Conservation (phyloP, 1,140 invertebrate species). For the Akabosia matsudoensis region DNA sequence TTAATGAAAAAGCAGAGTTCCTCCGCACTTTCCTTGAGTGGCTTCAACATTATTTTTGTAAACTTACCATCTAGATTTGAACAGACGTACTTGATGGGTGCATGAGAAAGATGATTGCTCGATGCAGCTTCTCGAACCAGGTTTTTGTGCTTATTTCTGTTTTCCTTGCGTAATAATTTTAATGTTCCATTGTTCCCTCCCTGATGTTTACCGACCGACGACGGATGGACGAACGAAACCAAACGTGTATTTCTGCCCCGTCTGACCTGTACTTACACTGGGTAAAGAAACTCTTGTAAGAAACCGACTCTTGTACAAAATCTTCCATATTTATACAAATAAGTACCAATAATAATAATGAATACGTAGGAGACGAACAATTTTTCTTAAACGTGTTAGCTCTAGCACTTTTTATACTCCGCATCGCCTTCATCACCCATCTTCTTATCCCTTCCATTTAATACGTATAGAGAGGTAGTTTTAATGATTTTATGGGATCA, state of each 20-base stretch:
- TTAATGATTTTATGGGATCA: constrained; percentile 8
- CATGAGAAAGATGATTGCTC: neutral
- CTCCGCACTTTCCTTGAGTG: neutral
- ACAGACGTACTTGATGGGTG: neutral
- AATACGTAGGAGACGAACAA: neutral
- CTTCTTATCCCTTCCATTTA: neutral
- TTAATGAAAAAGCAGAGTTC: neutral
- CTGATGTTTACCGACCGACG: constrained; percentile 7
- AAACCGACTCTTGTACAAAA: no score
- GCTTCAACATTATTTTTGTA: neutral
- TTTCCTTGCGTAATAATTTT: neutral
- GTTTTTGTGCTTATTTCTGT: neutral
- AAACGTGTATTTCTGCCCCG: neutral
- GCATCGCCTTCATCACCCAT: neutral
- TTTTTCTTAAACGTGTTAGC: constrained; percentile 4
- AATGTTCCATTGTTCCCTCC: constrained; percentile 6
- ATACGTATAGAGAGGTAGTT: neutral
- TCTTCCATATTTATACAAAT: neutral
- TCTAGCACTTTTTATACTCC: neutral
- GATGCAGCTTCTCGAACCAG: neutral
- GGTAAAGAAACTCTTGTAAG: no score
- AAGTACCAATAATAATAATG: neutral
- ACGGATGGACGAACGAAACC: neutral
- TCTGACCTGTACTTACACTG: neutral
- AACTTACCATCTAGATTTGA: no score